Percentiles rank a stretch among this genome's conserved stretches.
These are phyloP conservation scores for Australoheros scitulus DNA, from an alignment of 2,113 vertebrate genomes.

Conservation along the genomic window DNA sequence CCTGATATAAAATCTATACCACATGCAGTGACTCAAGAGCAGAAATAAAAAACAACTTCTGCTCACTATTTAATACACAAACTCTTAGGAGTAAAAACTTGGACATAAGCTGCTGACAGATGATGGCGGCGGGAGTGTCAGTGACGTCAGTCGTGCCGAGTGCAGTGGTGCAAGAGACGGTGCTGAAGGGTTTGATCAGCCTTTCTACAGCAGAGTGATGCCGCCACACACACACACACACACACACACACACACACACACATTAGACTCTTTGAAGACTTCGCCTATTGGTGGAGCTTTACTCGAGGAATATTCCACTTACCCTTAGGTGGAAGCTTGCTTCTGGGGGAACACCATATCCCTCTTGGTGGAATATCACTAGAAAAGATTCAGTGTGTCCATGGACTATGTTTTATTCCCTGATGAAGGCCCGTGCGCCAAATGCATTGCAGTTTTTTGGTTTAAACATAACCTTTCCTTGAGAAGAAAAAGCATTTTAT, in stretches of 20 bases:
- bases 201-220: conserved; percentile 20
- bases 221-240: neutral
- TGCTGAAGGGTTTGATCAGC: conserved; percentile 55
- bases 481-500: neutral
- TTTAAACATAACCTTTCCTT: neutral
- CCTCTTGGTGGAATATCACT: no score
- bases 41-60: conserved; percentile 1
- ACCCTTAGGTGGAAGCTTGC: no score
- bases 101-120: neutral
- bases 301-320: no score
- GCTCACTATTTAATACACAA: neutral
- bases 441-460: neutral
- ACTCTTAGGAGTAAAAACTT: conserved; percentile 10
- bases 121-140: conserved; percentile 1
- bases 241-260: conserved; percentile 34
- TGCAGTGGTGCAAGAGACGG: conserved; percentile 23
- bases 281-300: no score
- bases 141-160: conserved; percentile 19
- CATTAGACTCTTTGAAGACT: no score
- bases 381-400: neutral
- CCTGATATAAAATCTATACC: conserved; percentile 38
- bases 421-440: neutral
- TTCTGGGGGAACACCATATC: no score
- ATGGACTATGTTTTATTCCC: neutral
- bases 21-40: neutral